A percentile compares a stretch with the other conserved stretches of the same genome.
These are phyloP conservation scores for Henricia sp. DNA, from an alignment of 53 echinoderm and acorn worm species.

Conservation along the genomic window DNA sequence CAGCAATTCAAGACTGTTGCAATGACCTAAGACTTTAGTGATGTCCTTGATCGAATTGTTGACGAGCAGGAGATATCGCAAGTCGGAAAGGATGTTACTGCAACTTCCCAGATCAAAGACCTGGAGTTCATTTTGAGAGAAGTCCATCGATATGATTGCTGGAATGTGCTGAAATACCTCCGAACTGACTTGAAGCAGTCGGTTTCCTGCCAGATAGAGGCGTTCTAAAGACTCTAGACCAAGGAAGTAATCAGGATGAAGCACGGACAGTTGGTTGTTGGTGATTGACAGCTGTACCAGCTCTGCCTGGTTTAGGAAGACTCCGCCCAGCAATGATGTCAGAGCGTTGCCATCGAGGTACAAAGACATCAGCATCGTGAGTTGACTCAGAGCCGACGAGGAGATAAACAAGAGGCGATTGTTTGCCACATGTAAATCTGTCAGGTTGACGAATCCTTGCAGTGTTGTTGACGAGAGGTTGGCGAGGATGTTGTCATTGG, in stretches of 20 bases:
- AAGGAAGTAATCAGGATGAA: constrained; percentile 28
- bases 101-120: constrained; percentile 7
- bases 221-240: constrained; percentile 29
- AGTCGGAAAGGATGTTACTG: neutral
- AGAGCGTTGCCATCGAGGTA: constrained; percentile 19
- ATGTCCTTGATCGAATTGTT: neutral
- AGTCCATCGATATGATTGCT: neutral
- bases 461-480: constrained; percentile 40
- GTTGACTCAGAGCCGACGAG: constrained; percentile 1
- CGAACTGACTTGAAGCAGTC: constrained; percentile 9
- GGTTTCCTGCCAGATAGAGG: constrained; percentile 30
- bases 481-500: constrained; percentile 27
- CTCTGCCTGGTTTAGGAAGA: constrained; percentile 5
- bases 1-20: neutral
- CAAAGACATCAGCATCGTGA: constrained; percentile 2
- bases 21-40: constrained; percentile 10
- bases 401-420: constrained; percentile 25
- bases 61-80: neutral
- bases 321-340: neutral
- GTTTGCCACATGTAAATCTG: constrained; percentile 31
- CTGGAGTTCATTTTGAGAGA: constrained; percentile 33
- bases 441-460: constrained; percentile 33
- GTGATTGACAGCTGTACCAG: constrained; percentile 36
- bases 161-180: constrained; percentile 22
- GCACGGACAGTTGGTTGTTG: constrained; percentile 21